A percentile compares a stretch with the other conserved stretches of the same genome.
Evolutionary conservation across 1,140 invertebrate genomes (phyloP).

Genomic region (Euwallacea similis): DNA sequence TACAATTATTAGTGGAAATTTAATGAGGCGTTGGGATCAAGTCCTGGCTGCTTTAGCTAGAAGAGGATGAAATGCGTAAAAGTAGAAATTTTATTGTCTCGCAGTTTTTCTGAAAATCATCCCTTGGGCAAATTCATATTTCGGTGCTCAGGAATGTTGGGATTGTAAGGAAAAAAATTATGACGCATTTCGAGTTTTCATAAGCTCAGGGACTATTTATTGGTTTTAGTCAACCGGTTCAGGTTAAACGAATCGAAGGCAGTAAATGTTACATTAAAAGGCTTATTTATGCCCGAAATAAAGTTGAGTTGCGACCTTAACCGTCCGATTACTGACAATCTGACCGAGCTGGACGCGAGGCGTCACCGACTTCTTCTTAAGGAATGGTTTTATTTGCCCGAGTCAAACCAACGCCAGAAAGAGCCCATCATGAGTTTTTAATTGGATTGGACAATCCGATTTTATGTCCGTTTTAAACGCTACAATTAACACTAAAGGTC

Average conservation of each 20-base stretch:
- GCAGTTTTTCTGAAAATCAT: too few species aligned
- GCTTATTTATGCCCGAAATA: slow-evolving; percentile 48
- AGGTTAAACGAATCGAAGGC: slow-evolving; percentile 44
- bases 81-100: too few species aligned
- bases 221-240: slow-evolving; percentile 48
- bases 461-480: neutral
- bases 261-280: slow-evolving; percentile 50
- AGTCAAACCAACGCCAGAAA: slow-evolving; percentile 4
- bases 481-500: neutral
- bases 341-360: slow-evolving; percentile 15
- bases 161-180: too few species aligned
- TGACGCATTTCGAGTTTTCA: slow-evolving; percentile 7
- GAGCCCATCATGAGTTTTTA: neutral
- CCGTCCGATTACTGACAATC: slow-evolving; percentile 36
- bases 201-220: slow-evolving; percentile 43
- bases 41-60: too few species aligned
- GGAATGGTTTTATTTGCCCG: slow-evolving; percentile 31
- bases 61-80: too few species aligned
- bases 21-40: too few species aligned
- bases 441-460: too few species aligned
- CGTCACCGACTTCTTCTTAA: slow-evolving; percentile 25
- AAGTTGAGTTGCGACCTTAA: slow-evolving; percentile 47
- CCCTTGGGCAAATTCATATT: too few species aligned
- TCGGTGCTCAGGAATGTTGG: too few species aligned
- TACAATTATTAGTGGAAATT: too few species aligned